Base-by-base conservation (phyloP, 2,888 invertebrate species). In the Stegana nigrithorax region DNA sequence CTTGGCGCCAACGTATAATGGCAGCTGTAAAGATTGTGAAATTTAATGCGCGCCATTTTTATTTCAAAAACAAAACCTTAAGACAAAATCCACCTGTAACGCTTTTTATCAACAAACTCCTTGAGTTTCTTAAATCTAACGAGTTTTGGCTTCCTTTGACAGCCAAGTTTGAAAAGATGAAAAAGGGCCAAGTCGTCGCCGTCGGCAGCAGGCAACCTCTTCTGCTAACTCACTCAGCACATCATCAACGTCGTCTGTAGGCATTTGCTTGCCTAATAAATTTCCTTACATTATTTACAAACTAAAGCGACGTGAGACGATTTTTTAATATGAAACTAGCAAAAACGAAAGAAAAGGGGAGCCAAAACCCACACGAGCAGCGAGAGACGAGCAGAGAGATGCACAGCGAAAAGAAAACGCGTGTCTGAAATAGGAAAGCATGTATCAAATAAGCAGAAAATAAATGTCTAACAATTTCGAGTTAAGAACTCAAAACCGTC, bases 271-370 rank as follows among this genome's bases (percentile, higher is more conserved):
- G 59, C 53, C 51, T 72, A 77, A 78, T 76, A 76, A 69, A 76
- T 76, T 73, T 73, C 69, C 73, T 73, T 69, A 78, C 80, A 81
- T 81, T 81, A 80, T 80, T 81, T 80, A 78, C 76, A 76, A 79
- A 75, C 72, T 72, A 72, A 73, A 74, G 71, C 69, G 76, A 81
- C 81, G 81, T 80, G 80, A 78, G 74, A 68, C 69, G 78, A 78
- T 78, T 80, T 70, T 71, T 71, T 78, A 78, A 80, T 80, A 78
- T 78, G n/a, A n/a, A n/a, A n/a, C n/a, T n/a, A n/a, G n/a, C 80
- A 81, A 78, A 78, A 73, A 19, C 14, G 36, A 25, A 36, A 1
- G n/a, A 47, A 47, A 55, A n/a, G 5, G 29, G 19, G 14, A 27
- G 5, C 32, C 10, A 7, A 45, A 7, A 45, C 23, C 17, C 2